These are phyloP conservation scores for Polymixis flavicincta DNA, from an alignment of 2,888 invertebrate genomes.

Conservation along the genomic window DNA sequence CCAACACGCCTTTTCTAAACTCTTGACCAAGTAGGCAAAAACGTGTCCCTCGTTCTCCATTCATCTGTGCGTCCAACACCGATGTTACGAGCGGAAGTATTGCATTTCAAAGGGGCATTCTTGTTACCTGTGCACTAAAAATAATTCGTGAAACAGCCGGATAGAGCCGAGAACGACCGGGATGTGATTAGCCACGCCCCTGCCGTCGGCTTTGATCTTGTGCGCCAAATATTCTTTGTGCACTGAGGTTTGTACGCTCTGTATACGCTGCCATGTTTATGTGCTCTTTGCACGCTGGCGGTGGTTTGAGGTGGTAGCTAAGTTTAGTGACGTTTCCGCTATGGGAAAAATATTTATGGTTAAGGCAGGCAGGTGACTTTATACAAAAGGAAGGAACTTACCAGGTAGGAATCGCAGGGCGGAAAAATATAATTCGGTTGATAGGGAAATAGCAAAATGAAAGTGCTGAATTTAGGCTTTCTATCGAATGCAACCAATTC, in stretches of 20 bases:
- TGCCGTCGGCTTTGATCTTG: constrained; percentile 80
- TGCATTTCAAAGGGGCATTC: constrained; percentile 89
- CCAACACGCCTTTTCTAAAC: constrained; percentile 8
- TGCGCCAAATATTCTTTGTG: constrained; percentile 73
- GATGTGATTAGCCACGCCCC: constrained; percentile 80
- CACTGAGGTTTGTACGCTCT: constrained; percentile 59
- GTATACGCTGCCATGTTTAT: constrained; percentile 43
- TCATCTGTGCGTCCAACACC: constrained; percentile 70
- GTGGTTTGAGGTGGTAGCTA: not conserved
- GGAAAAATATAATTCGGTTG: too few relatives aligned
- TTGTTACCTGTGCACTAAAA: constrained; percentile 89
- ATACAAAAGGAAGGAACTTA: not conserved
- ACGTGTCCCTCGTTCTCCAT: constrained; percentile 1
- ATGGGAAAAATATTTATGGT: not conserved
- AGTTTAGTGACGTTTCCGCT: constrained; percentile 6
- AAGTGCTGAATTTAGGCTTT: not conserved
- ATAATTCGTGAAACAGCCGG: constrained; percentile 78
- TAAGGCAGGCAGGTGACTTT: not conserved
- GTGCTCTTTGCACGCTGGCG: constrained; percentile 31
- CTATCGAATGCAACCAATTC: not conserved
- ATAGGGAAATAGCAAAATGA: not conserved
- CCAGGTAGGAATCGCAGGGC: too few relatives aligned
- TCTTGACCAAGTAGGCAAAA: constrained; percentile 57
- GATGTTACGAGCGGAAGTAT: constrained; percentile 88
- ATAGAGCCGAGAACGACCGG: constrained; percentile 72